Evolutionary conservation across 2,113 vertebrate genomes (phyloP).

Genomic region (Xenotilapia caudafasciata): DNA sequence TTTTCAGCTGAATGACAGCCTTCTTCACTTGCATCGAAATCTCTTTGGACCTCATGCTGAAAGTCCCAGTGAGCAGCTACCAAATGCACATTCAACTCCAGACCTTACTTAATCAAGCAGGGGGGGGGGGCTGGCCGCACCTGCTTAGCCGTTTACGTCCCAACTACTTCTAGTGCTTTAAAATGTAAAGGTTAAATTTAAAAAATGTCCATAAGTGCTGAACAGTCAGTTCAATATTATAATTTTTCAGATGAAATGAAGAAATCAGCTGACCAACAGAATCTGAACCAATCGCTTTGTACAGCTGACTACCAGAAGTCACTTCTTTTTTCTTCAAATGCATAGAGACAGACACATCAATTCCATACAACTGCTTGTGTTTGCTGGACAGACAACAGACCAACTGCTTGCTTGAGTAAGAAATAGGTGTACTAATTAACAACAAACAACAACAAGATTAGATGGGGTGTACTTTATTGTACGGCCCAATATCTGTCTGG

Average conservation of each 20-base stretch:
- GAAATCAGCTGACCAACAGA: neutral
- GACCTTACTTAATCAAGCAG: neutral
- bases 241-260: neutral
- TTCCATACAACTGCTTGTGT: neutral
- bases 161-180: neutral
- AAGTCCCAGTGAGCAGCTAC: neutral
- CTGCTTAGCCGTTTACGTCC: neutral
- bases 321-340: neutral
- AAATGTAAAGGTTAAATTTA: neutral
- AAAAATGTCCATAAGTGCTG: neutral
- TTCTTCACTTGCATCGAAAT: neutral
- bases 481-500: neutral
- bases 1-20: neutral
- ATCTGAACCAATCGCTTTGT: neutral
- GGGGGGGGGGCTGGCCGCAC: neutral
- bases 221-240: neutral
- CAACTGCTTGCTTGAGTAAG: neutral
- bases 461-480: neutral
- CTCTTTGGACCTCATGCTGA: neutral
- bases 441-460: neutral
- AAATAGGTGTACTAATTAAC: neutral
- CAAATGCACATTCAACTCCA: neutral
- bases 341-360: neutral
- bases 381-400: neutral
- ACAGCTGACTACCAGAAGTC: neutral